Evolutionary conservation across 2,888 invertebrate species (phyloP), one percentile per base, ranked within the genome.

Genomic region (Volucella zonaria): DNA sequence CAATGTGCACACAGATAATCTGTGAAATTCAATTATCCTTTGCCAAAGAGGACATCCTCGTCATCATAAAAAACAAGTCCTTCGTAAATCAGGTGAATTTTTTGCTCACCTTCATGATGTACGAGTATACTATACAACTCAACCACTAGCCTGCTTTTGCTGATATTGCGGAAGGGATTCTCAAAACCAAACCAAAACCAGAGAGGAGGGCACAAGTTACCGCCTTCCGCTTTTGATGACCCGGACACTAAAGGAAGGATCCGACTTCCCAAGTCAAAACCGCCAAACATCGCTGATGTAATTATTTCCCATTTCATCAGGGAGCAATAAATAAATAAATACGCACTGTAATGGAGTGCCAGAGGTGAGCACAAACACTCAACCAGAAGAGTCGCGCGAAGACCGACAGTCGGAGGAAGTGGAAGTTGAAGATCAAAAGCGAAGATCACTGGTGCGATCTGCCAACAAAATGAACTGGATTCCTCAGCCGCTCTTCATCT

Each of bases 11-110:
- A 56, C 80, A 75, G 76, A 80, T 80, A 80, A 85, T 76, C 71
- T 71, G 67, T 85, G 75, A 85, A 85, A 85, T 80, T 80, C 83
- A 85, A 85, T 85, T 85, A 85, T 85, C 83, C 83, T 71, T 85
- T 80, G 67, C 71, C 70, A 71, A 62, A 56, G 71, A 85, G 76
- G 67, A 76, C 80, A 80, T 82, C 59, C 68, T 68, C 82, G 64
- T 54, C 64, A 75, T 47, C 56, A 45, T 77, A 85, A 76, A 62
- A 80, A 85, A 70, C 70, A 68, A 67, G 61, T 71, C 80, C 80
- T 76, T 80, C 67, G 83, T 83, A 80, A 83, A 83, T 83, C 83
- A 83, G 83, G 75, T 75, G 78, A 56, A 14, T 45, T 23, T 23
- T 64, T 45, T 59, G 42, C 43, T 49, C 45, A 49, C 66, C 49